Evolutionary conservation across 92 coral and sea anemone species (phyloP), one percentile per base, ranked within the genome.

Genomic region (Chrysogorgia sp.): DNA sequence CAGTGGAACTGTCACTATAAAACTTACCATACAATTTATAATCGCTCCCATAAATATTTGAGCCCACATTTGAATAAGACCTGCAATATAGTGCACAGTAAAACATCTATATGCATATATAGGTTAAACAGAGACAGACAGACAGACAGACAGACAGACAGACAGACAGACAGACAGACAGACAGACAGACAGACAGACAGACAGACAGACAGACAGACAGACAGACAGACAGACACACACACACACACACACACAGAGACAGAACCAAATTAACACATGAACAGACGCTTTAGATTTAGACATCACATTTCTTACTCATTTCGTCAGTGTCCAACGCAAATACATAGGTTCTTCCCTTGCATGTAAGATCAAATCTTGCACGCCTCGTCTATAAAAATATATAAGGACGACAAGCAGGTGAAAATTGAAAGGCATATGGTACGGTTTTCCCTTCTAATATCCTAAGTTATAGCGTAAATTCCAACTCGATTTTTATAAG

Each of bases 31-130:
- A 20, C 25, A 70, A 59, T 52, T 77, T 35, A 83, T 68, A 58
- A 83, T 79, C 34, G 92, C 97, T 45, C 83, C 93, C 98, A 94
- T 89, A 1, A 94, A 87, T 15, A 96, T 89, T 63, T 94, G 98
- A 0, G 98, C 92, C 98, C 98, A 94, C 41, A 94, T 81, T 69
- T 85, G 91, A 81, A 92, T 79, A 61, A 87, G 92, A 74, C 90
- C 98, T 94, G 55, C 24, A 59, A 57, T 1, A 50, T 22, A 1
- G 34, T 43, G 50, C 17, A 17, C n/a, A n/a, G n/a, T n/a, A 47
- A 12, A 57, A 12, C 30, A 57, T 52, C 59, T 43, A 17, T 43
- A 43, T 8, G 50, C 17, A 8, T 8, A 43, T 43, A 43, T 43
- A 43, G 17, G 40, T 28, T 25, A 17, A 9, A 19, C 22, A 60